Conservation (phyloP, 2,113 vertebrate species). For the Caranx melampygus region DNA sequence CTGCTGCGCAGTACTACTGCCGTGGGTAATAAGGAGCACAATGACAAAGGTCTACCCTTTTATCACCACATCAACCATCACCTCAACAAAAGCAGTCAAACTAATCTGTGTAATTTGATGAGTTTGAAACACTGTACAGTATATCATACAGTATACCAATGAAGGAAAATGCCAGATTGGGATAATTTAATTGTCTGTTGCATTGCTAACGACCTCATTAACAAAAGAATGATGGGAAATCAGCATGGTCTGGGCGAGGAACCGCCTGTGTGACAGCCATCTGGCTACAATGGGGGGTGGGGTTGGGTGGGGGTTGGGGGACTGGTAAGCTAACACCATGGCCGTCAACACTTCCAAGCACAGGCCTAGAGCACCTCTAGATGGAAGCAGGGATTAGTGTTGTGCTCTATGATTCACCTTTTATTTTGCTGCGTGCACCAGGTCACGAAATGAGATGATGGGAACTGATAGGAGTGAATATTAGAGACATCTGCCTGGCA, state of each 20-base stretch:
- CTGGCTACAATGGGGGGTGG: constrained; percentile 74
- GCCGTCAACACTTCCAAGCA: constrained; percentile 36
- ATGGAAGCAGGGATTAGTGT: constrained; percentile 44
- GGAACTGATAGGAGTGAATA: background rate
- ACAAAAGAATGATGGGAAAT: constrained; percentile 82
- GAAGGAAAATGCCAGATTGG: constrained; percentile 75
- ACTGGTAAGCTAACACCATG: constrained; percentile 56
- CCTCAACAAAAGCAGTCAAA: constrained; percentile 12
- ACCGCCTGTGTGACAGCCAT: constrained; percentile 83
- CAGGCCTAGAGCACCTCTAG: constrained; percentile 54
- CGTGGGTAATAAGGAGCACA: constrained; percentile 12
- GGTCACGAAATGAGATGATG: background rate
- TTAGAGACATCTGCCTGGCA: background rate
- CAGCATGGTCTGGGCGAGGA: constrained; percentile 77
- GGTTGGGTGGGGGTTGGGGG: constrained; percentile 25
- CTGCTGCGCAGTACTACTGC: constrained; percentile 2
- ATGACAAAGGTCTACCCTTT: background rate
- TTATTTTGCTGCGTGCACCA: background rate
- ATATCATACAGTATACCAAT: constrained; percentile 57
- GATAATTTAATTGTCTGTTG: constrained; percentile 82
- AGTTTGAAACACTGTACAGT: constrained; percentile 44
- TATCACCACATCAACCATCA: background rate
- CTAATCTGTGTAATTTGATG: background rate
- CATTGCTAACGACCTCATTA: constrained; percentile 85
- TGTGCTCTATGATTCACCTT: background rate